Conservation (phyloP, 2,888 invertebrate species). For the Lysandra coridon region DNA sequence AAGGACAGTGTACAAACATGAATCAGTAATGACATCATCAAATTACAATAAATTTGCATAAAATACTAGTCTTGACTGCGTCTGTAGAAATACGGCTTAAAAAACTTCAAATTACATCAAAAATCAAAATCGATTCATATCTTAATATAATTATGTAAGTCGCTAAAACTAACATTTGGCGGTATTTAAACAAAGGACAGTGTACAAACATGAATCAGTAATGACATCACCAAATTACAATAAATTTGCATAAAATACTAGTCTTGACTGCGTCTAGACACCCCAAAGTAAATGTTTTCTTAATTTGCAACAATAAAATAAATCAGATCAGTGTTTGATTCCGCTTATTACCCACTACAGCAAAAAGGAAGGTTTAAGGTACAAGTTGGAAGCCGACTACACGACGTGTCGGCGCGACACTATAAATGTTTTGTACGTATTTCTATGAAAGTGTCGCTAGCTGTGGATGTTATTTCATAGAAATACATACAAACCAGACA, state of each 20-base stretch:
- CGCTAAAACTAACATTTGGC: neutral
- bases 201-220: neutral
- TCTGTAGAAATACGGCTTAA: no score
- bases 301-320: neutral
- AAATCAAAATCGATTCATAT: no score
- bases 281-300: neutral
- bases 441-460: no score
- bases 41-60: conserved; percentile 10
- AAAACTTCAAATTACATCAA: no score
- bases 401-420: no score
- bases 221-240: conserved; percentile 12
- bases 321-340: neutral
- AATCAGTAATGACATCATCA: conserved; percentile 9
- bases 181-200: neutral
- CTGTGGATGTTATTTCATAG: no score
- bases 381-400: no score
- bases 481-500: no score
- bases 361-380: no score
- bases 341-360: neutral
- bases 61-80: neutral
- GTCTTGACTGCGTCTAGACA: neutral
- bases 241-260: conserved; percentile 8
- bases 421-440: no score
- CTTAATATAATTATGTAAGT: neutral
- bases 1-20: neutral